phyloP scores from a whole-genome alignment of 2,797 vertebrate species.

The Pangasius djambal region DNA sequence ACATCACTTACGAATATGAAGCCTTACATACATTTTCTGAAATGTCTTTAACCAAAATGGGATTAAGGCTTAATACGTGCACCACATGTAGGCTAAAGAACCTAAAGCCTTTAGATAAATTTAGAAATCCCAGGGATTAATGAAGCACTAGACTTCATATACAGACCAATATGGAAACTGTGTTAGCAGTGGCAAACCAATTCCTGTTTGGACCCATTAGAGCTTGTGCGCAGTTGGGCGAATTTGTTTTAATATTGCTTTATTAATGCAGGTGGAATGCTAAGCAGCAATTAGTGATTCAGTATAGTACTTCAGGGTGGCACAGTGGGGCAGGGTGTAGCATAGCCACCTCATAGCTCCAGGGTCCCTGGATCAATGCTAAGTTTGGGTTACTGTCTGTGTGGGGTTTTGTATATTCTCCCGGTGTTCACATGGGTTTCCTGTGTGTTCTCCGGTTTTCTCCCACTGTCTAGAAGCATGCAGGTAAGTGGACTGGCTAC shows the following conservation, averaged over 20 bases:
- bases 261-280: neutral
- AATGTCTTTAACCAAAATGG: neutral
- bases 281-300: neutral
- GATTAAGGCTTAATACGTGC: neutral
- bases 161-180: neutral
- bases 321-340: neutral
- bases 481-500: neutral
- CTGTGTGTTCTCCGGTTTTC: neutral
- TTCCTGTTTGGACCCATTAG: neutral
- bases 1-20: neutral
- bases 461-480: neutral
- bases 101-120: neutral
- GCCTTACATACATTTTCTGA: neutral
- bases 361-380: neutral
- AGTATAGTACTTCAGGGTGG: neutral
- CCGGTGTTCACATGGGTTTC: neutral
- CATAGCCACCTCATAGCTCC: neutral
- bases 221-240: neutral
- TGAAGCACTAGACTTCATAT: neutral
- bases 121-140: neutral
- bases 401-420: neutral
- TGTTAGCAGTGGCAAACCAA: neutral
- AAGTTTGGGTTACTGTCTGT: neutral
- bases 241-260: neutral
- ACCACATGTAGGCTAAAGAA: neutral